Evolutionary conservation across 2,113 vertebrate genomes (phyloP), one percentile per base, ranked within the genome.

Genomic region (Cromileptes altivelis): DNA sequence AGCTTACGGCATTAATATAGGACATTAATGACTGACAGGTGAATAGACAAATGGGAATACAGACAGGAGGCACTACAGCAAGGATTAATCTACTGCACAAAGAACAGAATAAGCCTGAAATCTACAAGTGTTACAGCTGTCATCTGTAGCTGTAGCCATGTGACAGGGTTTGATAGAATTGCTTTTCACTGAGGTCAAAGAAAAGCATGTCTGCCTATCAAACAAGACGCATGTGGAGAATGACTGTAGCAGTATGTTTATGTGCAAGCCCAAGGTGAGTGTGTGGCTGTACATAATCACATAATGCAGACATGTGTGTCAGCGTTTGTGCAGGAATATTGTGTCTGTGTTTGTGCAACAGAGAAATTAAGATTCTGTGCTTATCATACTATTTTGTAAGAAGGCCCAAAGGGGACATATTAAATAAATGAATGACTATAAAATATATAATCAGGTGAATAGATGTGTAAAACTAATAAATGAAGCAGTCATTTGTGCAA

Each of bases 131-230:
- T 78, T 86, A 82, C 82, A 84, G 89, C 68, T 82, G 82, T 71
- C 64, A 21, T 64, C 72, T 81, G 75, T 57, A 83, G 82, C 81
- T 86, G 82, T 64, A 82, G 78, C 81, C 78, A 75, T 14, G 80
- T 86, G 75, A 84, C 77, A 71, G 56, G 14, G 89, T 94, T 93
- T 92, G 88, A 93, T 90, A 92, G 88, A 83, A 88, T 57, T 88
- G 90, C 92, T 95, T 93, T 92, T 88, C 88, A 64, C 64, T 70
- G 65, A 73, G 75, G 27, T 74, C 75, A 75, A 76, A 78, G 88
- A 90, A 93, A 93, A 94, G 92, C 93, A 89, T 77, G 45, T 55
- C 56, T 8, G 78, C 72, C 86, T 88, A 95, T 95, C 92, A 93
- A 94, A 92, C 90, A 79, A 69, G 63, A 82, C 42, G 81, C 85